These are phyloP conservation scores for Radopholus similis DNA, from an alignment of 1,140 invertebrate species.

Conservation along the genomic window DNA sequence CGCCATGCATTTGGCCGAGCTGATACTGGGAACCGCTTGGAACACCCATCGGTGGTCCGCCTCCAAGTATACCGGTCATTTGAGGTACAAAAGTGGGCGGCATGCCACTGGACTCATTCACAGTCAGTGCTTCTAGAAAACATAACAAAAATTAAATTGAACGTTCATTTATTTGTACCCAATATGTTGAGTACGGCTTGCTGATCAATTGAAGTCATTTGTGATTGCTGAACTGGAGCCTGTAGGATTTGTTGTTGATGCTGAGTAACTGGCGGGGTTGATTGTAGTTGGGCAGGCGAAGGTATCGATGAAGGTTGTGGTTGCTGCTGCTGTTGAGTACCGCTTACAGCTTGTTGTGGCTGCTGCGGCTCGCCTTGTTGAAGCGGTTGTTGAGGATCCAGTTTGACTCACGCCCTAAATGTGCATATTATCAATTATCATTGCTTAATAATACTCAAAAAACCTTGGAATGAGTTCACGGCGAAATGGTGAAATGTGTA, in stretches of 20 bases:
- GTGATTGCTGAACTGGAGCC: constrained; percentile 10
- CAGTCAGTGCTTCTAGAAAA: constrained; percentile 36
- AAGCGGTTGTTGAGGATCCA: constrained; percentile 19
- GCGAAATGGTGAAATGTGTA: no score
- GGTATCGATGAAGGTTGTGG: background rate
- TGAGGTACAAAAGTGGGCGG: constrained; percentile 28
- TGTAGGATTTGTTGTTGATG: constrained; percentile 8
- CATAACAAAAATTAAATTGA: constrained; percentile 1
- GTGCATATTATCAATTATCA: no score
- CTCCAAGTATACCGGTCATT: constrained; percentile 12
- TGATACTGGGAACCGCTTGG: constrained; percentile 24
- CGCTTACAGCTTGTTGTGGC: background rate
- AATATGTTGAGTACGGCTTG: constrained; percentile 30
- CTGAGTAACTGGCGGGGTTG: background rate
- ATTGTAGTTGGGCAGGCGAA: background rate
- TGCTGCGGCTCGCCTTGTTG: constrained; percentile 8
- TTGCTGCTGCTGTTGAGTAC: constrained; percentile 1
- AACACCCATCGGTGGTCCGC: constrained; percentile 23
- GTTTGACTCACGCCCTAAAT: background rate
- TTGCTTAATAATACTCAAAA: no score
- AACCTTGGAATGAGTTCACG: no score
- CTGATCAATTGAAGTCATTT: constrained; percentile 29
- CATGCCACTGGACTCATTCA: constrained; percentile 42
- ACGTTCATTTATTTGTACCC: constrained; percentile 10
- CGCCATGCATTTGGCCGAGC: constrained; percentile 28